Evolutionary conservation across 2,113 vertebrate genomes (phyloP).

Genomic region (Noctilio leporinus): DNA sequence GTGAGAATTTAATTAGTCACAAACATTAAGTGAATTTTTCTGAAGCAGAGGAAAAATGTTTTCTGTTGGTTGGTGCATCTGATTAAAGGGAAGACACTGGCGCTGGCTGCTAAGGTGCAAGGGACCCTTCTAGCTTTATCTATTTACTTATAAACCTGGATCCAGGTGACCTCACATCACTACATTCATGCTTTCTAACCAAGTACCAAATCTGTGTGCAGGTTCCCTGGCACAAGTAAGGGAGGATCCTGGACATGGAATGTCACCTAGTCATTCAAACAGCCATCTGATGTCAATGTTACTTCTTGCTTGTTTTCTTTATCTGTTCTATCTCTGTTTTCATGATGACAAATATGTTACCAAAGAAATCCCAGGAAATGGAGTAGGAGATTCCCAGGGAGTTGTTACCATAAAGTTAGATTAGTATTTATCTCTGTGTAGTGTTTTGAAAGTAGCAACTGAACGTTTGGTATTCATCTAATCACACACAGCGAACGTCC

Average conservation of each 20-base stretch:
- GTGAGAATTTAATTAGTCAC: slow-evolving; percentile 82
- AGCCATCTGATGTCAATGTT: not conserved
- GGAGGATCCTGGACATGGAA: too few species aligned
- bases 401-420: not conserved
- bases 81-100: not conserved
- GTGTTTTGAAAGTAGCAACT: not conserved
- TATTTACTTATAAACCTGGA: not conserved
- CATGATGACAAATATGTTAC: not conserved
- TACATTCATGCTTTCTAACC: not conserved
- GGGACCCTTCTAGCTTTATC: not conserved
- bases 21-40: slow-evolving; percentile 67
- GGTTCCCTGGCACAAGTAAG: not conserved
- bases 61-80: slow-evolving; percentile 33
- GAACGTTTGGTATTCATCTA: not conserved
- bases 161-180: not conserved
- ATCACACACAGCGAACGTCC: not conserved
- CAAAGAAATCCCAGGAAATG: not conserved
- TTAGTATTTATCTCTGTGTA: not conserved
- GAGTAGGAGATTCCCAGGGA: not conserved
- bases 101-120: not conserved
- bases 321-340: not conserved
- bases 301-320: not conserved
- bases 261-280: not conserved
- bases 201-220: not conserved
- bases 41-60: not conserved